These are phyloP conservation scores for Craseonycteris thonglongyai DNA, from an alignment of 2,113 vertebrate species.

Conservation along the genomic window DNA sequence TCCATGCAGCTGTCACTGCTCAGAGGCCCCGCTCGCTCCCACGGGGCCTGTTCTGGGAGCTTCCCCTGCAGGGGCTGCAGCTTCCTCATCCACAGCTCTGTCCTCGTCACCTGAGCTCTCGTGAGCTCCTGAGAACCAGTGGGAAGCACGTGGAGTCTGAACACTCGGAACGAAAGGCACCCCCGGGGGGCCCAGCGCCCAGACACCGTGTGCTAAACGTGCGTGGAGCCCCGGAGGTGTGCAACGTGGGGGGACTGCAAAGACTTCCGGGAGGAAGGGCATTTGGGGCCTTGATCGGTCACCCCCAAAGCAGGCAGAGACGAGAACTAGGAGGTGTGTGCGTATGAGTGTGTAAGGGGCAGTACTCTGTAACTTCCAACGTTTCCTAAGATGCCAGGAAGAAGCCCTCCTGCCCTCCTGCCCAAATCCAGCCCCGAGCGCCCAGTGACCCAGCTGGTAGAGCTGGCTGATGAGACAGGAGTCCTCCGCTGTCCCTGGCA, in stretches of 20 bases:
- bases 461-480: not conserved
- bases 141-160: not conserved
- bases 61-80: rapidly evolving
- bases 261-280: not conserved
- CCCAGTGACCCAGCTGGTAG: not conserved
- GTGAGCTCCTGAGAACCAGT: not conserved
- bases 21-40: no score
- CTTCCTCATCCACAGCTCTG: not conserved
- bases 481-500: no score
- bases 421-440: not conserved
- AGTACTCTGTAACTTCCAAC: not conserved
- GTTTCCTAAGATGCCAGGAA: not conserved
- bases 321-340: not conserved
- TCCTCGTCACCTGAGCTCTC: not conserved
- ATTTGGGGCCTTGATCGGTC: not conserved
- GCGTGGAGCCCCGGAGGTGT: rapidly evolving
- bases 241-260: rapidly evolving
- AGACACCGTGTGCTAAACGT: rapidly evolving
- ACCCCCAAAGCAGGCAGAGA: not conserved
- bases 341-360: no score
- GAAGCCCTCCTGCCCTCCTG: not conserved
- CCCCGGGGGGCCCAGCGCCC: no score
- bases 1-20: not conserved
- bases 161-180: not conserved
- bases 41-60: not conserved